These are phyloP conservation scores for Herpetotheres cachinnans DNA, from an alignment of 2,113 vertebrate species.

Conservation along the genomic window DNA sequence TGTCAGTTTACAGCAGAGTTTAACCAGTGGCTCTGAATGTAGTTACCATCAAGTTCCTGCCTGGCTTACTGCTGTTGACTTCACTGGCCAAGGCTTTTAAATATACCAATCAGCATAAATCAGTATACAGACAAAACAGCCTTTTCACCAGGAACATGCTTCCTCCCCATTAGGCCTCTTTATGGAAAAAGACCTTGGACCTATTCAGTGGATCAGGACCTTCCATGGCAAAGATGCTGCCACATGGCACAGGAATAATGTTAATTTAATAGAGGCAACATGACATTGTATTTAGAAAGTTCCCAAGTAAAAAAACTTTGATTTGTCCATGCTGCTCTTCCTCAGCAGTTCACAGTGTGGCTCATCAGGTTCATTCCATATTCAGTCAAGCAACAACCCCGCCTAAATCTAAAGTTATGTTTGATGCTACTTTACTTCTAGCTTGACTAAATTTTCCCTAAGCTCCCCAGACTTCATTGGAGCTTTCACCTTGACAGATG, in stretches of 20 bases:
- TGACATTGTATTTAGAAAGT: neutral
- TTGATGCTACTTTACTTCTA: neutral
- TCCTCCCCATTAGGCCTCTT: fast-evolving
- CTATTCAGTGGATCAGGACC: neutral
- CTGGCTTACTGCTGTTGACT: neutral
- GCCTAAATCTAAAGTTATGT: neutral
- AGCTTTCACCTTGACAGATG: neutral
- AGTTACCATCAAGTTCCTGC: neutral
- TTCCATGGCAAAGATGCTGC: neutral
- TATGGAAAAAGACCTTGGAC: neutral
- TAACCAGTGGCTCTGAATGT: neutral
- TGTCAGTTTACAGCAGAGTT: neutral
- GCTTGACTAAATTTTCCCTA: neutral
- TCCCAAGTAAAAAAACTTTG: neutral
- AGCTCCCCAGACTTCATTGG: neutral
- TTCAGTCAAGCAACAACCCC: neutral
- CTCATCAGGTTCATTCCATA: neutral
- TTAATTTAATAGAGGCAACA: neutral
- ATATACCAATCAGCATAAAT: neutral
- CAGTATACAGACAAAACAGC: neutral
- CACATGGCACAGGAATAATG: neutral
- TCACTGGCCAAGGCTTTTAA: neutral
- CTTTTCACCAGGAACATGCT: neutral
- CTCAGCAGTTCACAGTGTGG: neutral
- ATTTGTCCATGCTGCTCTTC: neutral